Percentiles rank a stretch among this genome's conserved stretches.
These are phyloP conservation scores for Laodelphax striatellus DNA, from an alignment of 1,140 invertebrate genomes.

Conservation along the genomic window DNA sequence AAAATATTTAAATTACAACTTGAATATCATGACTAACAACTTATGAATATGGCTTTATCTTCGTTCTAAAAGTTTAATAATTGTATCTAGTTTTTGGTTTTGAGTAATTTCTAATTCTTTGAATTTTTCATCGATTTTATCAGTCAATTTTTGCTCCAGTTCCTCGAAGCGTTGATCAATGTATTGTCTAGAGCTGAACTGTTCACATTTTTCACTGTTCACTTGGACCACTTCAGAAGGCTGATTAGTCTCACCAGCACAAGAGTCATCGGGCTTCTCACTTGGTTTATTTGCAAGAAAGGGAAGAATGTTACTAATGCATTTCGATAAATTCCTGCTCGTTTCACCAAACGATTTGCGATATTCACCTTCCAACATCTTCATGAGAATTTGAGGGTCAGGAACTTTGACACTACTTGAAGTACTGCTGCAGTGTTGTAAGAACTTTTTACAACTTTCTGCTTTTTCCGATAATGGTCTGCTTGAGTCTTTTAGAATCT, in stretches of 20 bases:
- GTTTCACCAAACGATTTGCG: neutral
- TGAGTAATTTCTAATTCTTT: slow-evolving; percentile 3
- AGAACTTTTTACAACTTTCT: slow-evolving; percentile 8
- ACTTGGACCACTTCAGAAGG: neutral
- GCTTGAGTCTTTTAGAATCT: slow-evolving; percentile 4
- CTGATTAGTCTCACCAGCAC: neutral
- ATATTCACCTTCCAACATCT: slow-evolving; percentile 8
- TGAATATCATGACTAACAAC: no score
- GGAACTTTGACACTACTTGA: neutral
- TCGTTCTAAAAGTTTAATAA: neutral
- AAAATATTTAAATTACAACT: no score
- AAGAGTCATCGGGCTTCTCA: neutral
- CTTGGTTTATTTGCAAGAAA: neutral
- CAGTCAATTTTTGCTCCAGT: neutral
- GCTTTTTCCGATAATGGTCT: slow-evolving; percentile 11
- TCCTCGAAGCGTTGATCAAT: slow-evolving; percentile 5
- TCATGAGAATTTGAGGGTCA: slow-evolving; percentile 7
- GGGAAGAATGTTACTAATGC: neutral
- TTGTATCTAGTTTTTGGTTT: slow-evolving; percentile 7
- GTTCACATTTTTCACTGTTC: neutral
- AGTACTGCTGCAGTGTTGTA: slow-evolving; percentile 4
- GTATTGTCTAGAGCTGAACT: neutral
- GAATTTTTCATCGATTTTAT: slow-evolving; percentile 2
- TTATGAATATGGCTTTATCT: neutral
- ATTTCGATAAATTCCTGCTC: slow-evolving; percentile 8